Evolutionary conservation across 2,113 vertebrate genomes (phyloP).

Genomic region (Eonycteris spelaea): DNA sequence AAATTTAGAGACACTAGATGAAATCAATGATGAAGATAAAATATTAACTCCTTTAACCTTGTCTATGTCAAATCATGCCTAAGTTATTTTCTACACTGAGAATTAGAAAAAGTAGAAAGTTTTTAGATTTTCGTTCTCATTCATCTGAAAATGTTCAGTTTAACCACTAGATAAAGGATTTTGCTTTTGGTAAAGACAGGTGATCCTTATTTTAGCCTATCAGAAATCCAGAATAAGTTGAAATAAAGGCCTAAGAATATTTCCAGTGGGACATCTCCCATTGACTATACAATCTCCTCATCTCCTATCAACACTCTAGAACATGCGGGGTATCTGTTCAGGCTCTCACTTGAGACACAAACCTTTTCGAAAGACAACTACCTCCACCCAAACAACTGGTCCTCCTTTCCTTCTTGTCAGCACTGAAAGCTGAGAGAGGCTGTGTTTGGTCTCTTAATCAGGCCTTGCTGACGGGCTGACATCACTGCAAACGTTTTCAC

Average conservation of each 20-base stretch:
- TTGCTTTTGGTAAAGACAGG: slow-evolving; percentile 13
- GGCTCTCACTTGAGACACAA: background rate
- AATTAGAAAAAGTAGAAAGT: background rate
- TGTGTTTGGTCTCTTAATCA: slow-evolving; percentile 57
- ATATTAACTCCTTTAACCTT: background rate
- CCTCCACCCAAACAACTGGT: background rate
- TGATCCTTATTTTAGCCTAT: background rate
- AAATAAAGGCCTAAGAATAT: slow-evolving; percentile 27
- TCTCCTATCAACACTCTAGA: slow-evolving; percentile 13
- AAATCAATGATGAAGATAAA: background rate
- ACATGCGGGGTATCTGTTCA: background rate
- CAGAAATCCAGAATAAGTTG: slow-evolving; percentile 30
- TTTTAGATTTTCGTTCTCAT: background rate
- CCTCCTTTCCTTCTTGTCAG: slow-evolving; percentile 51
- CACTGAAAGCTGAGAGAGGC: background rate
- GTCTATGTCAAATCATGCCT: background rate
- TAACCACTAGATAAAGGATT: background rate
- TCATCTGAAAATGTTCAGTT: slow-evolving; percentile 11
- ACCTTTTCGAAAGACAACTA: background rate
- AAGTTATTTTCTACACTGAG: slow-evolving; percentile 4
- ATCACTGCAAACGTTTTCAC: slow-evolving; percentile 61
- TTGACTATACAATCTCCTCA: background rate
- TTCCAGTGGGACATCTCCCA: background rate
- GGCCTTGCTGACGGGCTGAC: slow-evolving; percentile 57
- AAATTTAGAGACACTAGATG: background rate